A percentile compares a stretch with the other conserved stretches of the same genome.
These are phyloP conservation scores for Hormaphis cornu DNA, from an alignment of 1,140 invertebrate genomes.

Conservation along the genomic window DNA sequence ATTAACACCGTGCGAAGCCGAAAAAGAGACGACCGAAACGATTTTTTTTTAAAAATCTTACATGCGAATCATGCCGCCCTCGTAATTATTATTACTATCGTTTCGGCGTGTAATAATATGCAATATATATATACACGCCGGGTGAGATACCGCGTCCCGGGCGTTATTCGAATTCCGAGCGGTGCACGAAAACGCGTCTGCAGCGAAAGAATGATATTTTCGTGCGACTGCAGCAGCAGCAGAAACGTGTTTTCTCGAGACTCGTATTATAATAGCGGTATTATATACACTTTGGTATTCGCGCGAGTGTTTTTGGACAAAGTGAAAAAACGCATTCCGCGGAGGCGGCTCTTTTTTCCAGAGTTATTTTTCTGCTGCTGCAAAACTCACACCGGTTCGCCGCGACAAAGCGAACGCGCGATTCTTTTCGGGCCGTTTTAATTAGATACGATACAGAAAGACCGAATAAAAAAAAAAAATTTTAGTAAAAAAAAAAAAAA, in stretches of 20 bases:
- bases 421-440: conserved; percentile 16
- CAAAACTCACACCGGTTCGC: conserved; percentile 19
- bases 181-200: background rate
- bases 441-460: background rate
- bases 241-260: no score
- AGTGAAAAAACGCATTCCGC: conserved; percentile 25
- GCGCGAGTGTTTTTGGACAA: conserved; percentile 2
- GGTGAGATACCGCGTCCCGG: background rate
- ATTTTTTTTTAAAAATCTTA: no score
- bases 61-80: background rate
- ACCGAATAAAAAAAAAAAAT: background rate
- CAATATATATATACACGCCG: no score
- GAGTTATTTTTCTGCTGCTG: background rate
- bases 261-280: no score
- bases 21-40: background rate
- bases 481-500: background rate
- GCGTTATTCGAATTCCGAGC: conserved; percentile 17
- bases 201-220: conserved; percentile 8
- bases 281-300: background rate
- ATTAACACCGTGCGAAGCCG: background rate
- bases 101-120: background rate
- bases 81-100: background rate
- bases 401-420: conserved; percentile 18
- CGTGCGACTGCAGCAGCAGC: background rate
- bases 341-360: conserved; percentile 13